Percentiles rank a stretch among this genome's conserved stretches.
Conservation (phyloP, 2,888 invertebrate genomes). For the Malachius bipustulatus region DNA sequence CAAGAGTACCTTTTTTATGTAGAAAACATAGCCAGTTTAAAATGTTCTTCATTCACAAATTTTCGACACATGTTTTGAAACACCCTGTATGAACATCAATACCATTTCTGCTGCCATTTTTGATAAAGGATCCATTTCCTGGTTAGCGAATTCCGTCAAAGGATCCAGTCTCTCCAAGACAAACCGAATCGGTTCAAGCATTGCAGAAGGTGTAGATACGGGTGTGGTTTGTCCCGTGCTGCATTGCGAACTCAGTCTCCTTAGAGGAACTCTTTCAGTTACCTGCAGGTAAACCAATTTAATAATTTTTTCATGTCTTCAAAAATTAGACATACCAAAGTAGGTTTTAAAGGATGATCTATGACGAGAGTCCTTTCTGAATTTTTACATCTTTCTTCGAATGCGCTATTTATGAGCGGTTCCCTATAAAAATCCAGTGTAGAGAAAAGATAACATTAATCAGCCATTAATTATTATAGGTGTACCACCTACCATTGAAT, state of each 20-base stretch:
- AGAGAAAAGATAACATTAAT: too few relatives aligned
- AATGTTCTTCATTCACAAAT: too few relatives aligned
- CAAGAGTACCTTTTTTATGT: too few relatives aligned
- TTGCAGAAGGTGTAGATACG: slow-evolving; percentile 29
- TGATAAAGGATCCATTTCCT: slow-evolving; percentile 52
- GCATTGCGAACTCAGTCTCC: slow-evolving; percentile 36
- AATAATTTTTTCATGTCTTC: slow-evolving; percentile 4
- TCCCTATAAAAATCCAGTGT: too few relatives aligned
- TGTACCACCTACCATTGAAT: too few relatives aligned
- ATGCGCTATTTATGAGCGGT: too few relatives aligned
- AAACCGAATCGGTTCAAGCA: slow-evolving; percentile 43
- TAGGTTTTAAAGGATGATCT: slow-evolving; percentile 50
- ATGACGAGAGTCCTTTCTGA: too few relatives aligned
- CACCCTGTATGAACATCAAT: too few relatives aligned
- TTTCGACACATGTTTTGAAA: too few relatives aligned
- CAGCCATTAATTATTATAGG: too few relatives aligned
- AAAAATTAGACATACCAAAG: slow-evolving; percentile 34
- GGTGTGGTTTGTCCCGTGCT: slow-evolving; percentile 44
- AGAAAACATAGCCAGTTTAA: too few relatives aligned
- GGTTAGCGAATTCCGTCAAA: slow-evolving; percentile 54
- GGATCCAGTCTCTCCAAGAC: slow-evolving; percentile 64
- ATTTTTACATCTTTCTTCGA: too few relatives aligned
- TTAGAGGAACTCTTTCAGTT: slow-evolving; percentile 42
- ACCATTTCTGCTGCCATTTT: slow-evolving; percentile 45
- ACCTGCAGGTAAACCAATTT: slow-evolving; percentile 32